Percentiles rank a stretch among this genome's conserved stretches.
Evolutionary conservation across 2,888 invertebrate species (phyloP).

Genomic region (Bibio marci): DNA sequence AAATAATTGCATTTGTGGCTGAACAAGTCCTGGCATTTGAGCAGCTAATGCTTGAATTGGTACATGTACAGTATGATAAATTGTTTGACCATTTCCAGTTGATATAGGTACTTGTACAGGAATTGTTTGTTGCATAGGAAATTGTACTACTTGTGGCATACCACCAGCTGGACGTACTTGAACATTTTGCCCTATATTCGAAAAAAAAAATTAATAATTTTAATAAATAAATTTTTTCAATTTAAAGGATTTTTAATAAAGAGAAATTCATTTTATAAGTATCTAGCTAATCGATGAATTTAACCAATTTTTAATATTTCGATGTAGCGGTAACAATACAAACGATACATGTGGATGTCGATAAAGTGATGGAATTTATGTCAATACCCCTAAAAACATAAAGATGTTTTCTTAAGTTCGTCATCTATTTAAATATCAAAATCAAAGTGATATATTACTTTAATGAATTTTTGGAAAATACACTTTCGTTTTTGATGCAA

Average conservation of each 20-base stretch:
- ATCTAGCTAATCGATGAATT: background rate
- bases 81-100: constrained; percentile 76
- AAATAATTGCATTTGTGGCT: constrained; percentile 52
- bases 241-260: no score
- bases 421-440: no score
- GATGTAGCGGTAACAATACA: no score
- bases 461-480: no score
- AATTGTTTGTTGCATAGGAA: constrained; percentile 43
- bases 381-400: no score
- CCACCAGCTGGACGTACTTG: constrained; percentile 39
- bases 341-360: no score
- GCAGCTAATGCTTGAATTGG: constrained; percentile 67
- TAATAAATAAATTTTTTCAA: background rate
- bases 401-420: no score
- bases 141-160: constrained; percentile 25
- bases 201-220: constrained; percentile 13
- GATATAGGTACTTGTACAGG: constrained; percentile 84
- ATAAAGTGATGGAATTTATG: no score
- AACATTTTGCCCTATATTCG: constrained; percentile 54
- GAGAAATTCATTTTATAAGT: background rate
- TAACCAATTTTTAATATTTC: no score
- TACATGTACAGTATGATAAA: constrained; percentile 89
- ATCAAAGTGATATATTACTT: no score
- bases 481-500: no score
- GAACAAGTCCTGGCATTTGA: constrained; percentile 36